These are phyloP conservation scores for Sternarchorhynchus goeldii DNA, from an alignment of 2,797 vertebrate genomes.

Conservation along the genomic window DNA sequence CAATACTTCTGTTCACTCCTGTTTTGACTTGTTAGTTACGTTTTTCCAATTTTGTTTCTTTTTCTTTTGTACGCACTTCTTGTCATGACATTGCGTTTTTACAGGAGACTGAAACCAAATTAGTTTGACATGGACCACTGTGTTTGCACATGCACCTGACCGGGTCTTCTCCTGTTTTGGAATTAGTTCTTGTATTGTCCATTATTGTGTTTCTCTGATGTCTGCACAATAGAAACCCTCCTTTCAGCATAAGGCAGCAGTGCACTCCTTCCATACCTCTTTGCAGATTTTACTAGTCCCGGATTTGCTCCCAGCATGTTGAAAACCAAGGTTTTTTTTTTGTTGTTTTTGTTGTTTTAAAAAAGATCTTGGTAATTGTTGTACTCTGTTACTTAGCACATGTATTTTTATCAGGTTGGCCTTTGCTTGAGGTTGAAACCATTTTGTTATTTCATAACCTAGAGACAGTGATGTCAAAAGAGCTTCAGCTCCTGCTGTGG, in stretches of 20 bases:
- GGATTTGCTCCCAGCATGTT: background rate
- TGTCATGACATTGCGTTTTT: conserved; percentile 19
- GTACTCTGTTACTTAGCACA: too few species aligned
- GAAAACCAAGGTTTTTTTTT: too few species aligned
- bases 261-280: background rate
- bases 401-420: too few species aligned
- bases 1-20: conserved; percentile 47
- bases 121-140: conserved; percentile 6
- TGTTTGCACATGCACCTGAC: conserved; percentile 15
- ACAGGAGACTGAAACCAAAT: conserved; percentile 37
- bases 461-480: background rate
- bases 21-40: conserved; percentile 58
- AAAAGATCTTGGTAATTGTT: too few species aligned
- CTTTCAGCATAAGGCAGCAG: background rate
- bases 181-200: background rate
- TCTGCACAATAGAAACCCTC: background rate
- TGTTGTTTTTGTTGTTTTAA: too few species aligned
- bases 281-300: background rate
- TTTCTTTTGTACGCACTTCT: conserved; percentile 53
- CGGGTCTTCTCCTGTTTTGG: conserved; percentile 11
- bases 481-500: background rate
- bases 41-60: conserved; percentile 53
- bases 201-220: background rate
- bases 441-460: too few species aligned
- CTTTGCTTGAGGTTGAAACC: too few species aligned